Conservation (phyloP, 2,888 invertebrate species). For the Heliconius sara region DNA sequence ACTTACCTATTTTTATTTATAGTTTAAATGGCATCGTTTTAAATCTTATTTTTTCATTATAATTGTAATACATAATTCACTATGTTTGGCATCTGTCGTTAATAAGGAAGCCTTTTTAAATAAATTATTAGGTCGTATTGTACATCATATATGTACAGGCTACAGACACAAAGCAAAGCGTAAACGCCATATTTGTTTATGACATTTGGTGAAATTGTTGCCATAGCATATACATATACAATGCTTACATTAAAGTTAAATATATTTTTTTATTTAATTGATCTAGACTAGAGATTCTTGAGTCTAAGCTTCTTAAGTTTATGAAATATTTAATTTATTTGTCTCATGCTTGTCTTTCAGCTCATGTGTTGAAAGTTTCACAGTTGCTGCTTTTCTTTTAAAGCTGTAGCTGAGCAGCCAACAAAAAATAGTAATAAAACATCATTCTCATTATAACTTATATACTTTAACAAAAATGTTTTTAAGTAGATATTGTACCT, state of each 20-base stretch:
- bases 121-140: constrained; percentile 37
- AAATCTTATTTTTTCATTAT: constrained; percentile 1
- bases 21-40: constrained; percentile 1
- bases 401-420: too few species aligned
- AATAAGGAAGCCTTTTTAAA: constrained; percentile 27
- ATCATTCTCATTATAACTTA: too few species aligned
- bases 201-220: constrained; percentile 33
- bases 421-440: too few species aligned
- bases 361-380: too few species aligned
- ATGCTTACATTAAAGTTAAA: constrained; percentile 4
- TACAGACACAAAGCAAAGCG: constrained; percentile 25
- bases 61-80: constrained; percentile 28
- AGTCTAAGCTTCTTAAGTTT: too few species aligned
- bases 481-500: not conserved
- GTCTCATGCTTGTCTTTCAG: too few species aligned
- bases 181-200: constrained; percentile 39
- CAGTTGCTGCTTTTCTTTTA: too few species aligned
- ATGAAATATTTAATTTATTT: too few species aligned
- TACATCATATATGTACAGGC: constrained; percentile 23
- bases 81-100: constrained; percentile 13
- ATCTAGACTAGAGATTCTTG: too few species aligned
- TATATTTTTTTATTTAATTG: too few species aligned
- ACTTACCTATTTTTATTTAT: constrained; percentile 23
- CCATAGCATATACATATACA: constrained; percentile 18
- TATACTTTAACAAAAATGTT: too few species aligned